Base-by-base conservation (phyloP, 2,888 invertebrate species). In the Linnaemya vulpina region DNA sequence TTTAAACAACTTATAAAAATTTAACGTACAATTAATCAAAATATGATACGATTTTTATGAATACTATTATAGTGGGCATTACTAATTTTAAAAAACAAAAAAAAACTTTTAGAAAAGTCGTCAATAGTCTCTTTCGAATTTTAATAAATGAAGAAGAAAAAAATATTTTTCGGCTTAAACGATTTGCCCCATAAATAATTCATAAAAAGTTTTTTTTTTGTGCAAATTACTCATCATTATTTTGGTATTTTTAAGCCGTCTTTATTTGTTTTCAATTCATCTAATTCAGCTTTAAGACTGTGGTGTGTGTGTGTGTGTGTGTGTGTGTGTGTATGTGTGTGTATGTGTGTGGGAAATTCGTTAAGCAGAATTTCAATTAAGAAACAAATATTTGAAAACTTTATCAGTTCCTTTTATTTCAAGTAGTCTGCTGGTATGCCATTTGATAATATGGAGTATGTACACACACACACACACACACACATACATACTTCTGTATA, bases 371-470 rank as follows among this genome's bases (percentile, higher is more conserved):
- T 25, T 25, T 74, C 9, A 63, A 43, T 25, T 40, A 65, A 65
- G 55, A 43, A 65, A 62, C 17, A 43, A 53, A 55, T 67, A 55
- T 40, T 53, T 75, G 8, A n/a, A 63, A 20, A 10, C 63, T 63
- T 75, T 75, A 75, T 53, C 63, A 22, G 46, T 40, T 60, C 1
- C 9, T 15, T 35, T 55, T 60, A 60, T 5, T 11, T 60, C 0
- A 2, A 20, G 5, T 11, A 5, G n/a, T 25, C 1, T 11, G 40
- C n/a, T 13, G 35, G 20, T 35, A 51, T 51, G 15, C 3, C 38
- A 51, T 22, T 38, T 30, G 40, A 49, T 30, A 30, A 63, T 62
- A 60, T 68, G 38, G 7, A 17, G 3, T 20, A n/a, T n/a, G n/a
- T n/a, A 51, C 8, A 67, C 5, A 30, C 13, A 51, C 11, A 53